phyloP scores from a whole-genome alignment of 1,140 invertebrate genomes.

The Drosophila pectinifera region DNA sequence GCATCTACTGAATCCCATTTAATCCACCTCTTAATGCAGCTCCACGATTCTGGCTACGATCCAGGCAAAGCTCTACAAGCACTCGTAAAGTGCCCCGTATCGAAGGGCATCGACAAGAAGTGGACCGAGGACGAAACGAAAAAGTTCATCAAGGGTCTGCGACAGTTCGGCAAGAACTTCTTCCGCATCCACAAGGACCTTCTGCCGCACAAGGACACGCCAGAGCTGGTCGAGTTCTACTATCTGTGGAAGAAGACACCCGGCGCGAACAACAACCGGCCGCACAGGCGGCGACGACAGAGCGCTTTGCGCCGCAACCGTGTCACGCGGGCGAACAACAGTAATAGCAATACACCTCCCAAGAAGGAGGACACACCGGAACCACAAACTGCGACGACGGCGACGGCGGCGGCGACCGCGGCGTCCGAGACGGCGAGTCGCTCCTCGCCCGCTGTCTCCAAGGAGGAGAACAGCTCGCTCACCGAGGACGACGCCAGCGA shows the following conservation, averaged over 20 bases:
- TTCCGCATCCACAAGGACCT: conserved; percentile 98
- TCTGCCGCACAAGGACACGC: conserved; percentile 97
- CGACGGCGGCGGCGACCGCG: conserved; percentile 76
- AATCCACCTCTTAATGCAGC: conserved; percentile 83
- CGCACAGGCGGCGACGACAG: conserved; percentile 94
- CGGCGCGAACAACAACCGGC: conserved; percentile 97
- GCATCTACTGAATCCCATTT: neutral
- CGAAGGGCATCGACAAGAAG: conserved; percentile 98
- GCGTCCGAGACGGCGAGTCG: conserved; percentile 85
- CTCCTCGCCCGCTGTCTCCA: conserved; percentile 87
- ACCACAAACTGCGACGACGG: conserved; percentile 84
- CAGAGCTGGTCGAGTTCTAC: conserved; percentile 99
- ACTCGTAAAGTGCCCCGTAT: conserved; percentile 97
- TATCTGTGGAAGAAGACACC: conserved; percentile 99
- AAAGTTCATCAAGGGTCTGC: conserved; percentile 98
- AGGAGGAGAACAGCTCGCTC: conserved; percentile 93
- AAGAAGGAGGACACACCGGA: conserved; percentile 85
- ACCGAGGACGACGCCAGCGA: conserved; percentile 97
- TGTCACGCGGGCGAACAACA: conserved; percentile 89
- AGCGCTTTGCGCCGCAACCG: conserved; percentile 95
- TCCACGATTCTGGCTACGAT: conserved; percentile 98
- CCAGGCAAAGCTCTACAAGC: conserved; percentile 97
- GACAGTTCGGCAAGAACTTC: conserved; percentile 99
- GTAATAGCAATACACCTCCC: conserved; percentile 84
- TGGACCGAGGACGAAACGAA: conserved; percentile 99